A percentile compares a stretch with the other conserved stretches of the same genome.
These are phyloP conservation scores for Stenodera caucasica DNA, from an alignment of 2,888 invertebrate genomes.

Conservation along the genomic window DNA sequence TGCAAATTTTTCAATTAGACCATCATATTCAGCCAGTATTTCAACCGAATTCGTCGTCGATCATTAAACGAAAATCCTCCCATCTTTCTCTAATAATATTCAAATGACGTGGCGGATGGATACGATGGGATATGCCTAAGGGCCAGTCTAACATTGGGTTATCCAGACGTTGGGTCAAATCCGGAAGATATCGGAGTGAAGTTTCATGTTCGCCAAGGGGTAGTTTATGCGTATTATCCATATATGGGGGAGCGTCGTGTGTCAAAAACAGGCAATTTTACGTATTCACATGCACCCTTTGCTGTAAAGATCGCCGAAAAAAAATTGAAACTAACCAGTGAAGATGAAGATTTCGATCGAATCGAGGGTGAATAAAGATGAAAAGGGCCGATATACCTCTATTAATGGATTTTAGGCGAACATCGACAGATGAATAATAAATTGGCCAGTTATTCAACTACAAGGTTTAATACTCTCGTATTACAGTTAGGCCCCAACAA, in stretches of 20 bases:
- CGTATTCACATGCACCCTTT: conserved; percentile 5
- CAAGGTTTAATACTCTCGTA: neutral
- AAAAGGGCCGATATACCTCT: conserved; percentile 19
- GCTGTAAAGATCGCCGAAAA: neutral
- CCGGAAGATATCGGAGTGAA: conserved; percentile 38
- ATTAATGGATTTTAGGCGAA: conserved; percentile 23
- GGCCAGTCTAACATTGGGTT: conserved; percentile 22
- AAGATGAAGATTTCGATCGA: neutral
- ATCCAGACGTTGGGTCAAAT: conserved; percentile 31
- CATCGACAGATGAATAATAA: conserved; percentile 25
- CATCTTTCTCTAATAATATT: neutral
- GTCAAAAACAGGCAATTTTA: conserved; percentile 16
- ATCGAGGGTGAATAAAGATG: conserved; percentile 17
- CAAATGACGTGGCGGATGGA: neutral
- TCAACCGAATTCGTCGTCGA: neutral
- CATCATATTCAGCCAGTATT: neutral
- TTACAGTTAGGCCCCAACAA: neutral
- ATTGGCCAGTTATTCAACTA: conserved; percentile 12
- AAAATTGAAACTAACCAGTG: neutral
- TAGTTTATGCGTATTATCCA: neutral
- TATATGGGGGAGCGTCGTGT: conserved; percentile 31
- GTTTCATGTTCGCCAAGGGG: conserved; percentile 36
- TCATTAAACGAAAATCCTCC: neutral
- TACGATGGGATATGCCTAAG: conserved; percentile 21
- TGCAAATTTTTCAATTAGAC: conserved; percentile 28